phyloP scores from a whole-genome alignment of 35 echinoderm and acorn worm genomes.

The Patiria miniata region DNA sequence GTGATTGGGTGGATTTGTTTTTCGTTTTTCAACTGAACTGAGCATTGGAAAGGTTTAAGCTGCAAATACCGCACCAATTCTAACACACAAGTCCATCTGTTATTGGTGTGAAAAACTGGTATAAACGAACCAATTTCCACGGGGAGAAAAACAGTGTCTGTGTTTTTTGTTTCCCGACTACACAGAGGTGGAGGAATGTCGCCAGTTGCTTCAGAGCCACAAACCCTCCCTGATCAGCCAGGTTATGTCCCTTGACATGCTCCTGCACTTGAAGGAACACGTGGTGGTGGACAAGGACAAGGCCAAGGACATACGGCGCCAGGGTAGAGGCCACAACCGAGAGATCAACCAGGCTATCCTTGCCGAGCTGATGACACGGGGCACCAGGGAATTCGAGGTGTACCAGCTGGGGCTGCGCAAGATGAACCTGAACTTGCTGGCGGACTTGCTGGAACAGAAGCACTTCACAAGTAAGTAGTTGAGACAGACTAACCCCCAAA shows the following conservation, averaged over 20 bases:
- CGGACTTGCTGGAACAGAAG: constrained; percentile 86
- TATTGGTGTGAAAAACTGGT: too few species aligned
- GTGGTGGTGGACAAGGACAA: constrained; percentile 80
- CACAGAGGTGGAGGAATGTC: constrained; percentile 71
- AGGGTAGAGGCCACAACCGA: constrained; percentile 51
- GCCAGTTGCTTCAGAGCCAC: constrained; percentile 60
- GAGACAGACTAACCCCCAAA: background rate
- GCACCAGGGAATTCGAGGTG: constrained; percentile 76
- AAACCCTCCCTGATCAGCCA: constrained; percentile 59
- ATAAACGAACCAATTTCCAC: too few species aligned
- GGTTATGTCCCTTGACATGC: constrained; percentile 73
- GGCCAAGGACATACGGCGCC: constrained; percentile 72
- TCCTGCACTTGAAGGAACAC: constrained; percentile 67
- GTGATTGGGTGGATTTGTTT: too few species aligned
- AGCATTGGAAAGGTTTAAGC: too few species aligned
- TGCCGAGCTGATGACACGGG: constrained; percentile 73
- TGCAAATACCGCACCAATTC: too few species aligned
- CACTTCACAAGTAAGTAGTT: constrained; percentile 89
- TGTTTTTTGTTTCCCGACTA: too few species aligned
- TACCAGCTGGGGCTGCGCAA: constrained; percentile 64
- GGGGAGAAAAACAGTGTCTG: too few species aligned
- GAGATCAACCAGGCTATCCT: constrained; percentile 70
- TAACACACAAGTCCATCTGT: too few species aligned
- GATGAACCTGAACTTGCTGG: constrained; percentile 66
- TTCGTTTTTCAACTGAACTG: too few species aligned